Evolutionary conservation across 2,113 vertebrate genomes (phyloP), one percentile per base, ranked within the genome.

Genomic region (Syngnathus floridae): DNA sequence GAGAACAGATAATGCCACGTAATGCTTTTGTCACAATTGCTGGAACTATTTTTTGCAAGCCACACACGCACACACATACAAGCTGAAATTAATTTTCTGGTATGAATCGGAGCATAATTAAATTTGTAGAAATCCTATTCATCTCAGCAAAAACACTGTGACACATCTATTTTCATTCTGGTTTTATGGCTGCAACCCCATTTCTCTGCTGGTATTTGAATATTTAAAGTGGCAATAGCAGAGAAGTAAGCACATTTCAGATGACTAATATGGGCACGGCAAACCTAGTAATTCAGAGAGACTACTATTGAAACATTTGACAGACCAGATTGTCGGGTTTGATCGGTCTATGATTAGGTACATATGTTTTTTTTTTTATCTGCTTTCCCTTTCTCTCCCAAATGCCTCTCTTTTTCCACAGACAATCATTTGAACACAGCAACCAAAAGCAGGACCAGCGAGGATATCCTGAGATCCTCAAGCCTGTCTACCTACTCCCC

Each of bases 391-490:
- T 37, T 68, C 17, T 52, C 2, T 48, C 7, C 48, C 45, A 19
- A 73, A 31, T 69, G 35, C 1, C 4, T 48, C 7, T 31, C 12
- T 82, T 38, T 77, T 66, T 79, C 76, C 73, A 40, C 91, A 98
- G 96, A 93, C 78, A 84, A 89, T 84, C 66, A 86, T 8, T 69
- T 77, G 80, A 77, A 89, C 3, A 78, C 90, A 95, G 92, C 95
- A 82, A 95, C 93, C 0, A 98, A 98, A 82, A 98, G 97, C 89
- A 94, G 95, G 92, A 98, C 96, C 72, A 98, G 96, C 0, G 97
- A 98, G 81, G 95, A 99, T 85, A 95, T 99, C 21, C 87, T 94
- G 3, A 92, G 95, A 74, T 92, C 93, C 13, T 94, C 95, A 81
- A 93, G 93, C 78, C 94, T 97, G 60, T 93, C 94, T 71, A 92